Evolutionary conservation across 1,140 invertebrate genomes (phyloP), one percentile per base, ranked within the genome.

Genomic region (Monomorium pharaonis): DNA sequence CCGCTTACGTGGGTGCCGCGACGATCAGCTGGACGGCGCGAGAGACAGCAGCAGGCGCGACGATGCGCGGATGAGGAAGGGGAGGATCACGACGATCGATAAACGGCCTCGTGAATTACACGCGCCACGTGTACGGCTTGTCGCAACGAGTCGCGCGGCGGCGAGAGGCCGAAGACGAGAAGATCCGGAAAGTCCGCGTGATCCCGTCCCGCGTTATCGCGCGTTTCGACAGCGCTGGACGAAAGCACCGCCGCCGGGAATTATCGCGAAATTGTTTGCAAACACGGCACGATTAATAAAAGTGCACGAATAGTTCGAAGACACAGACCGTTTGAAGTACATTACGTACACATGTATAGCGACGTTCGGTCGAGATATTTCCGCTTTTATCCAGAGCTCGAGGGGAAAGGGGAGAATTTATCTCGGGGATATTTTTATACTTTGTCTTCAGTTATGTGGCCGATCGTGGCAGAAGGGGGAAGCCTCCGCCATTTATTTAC

Each of bases 1-100:
- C 75, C 49, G 51, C 74, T 65, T 85, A 88, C 51, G 86, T 86
- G 75, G 74, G 83, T 54, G 88, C 44, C 2, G 37, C 27, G 62
- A 77, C n/a, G 51, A 85, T 85, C 49, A 62, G 44, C 51, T 16
- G 42, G n/a, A 63, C n/a, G n/a, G n/a, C 12, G 16, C 33, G 83
- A n/a, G 33, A 16, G 33, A 24, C 7, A 2, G 51, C 56, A 87
- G 58, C 42, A 18, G 49, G 14, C 65, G 58, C 56, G 70, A 60
- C 58, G n/a, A 33, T 27, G 24, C 47, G 27, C 12, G 12, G 21
- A 21, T 5, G 33, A 37, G 33, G 33, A 42, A 44, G 56, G n/a
- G 30, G 47, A 67, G 44, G 49, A 78, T 77, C 44, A 44, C 42
- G 58, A 3, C 63, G 51, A 85, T 80, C 49, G 76, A 85, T 85